A percentile compares a stretch with the other conserved stretches of the same genome.
Evolutionary conservation across 1,140 invertebrate genomes (phyloP).

Genomic region (Aphelenchoides besseyi): DNA sequence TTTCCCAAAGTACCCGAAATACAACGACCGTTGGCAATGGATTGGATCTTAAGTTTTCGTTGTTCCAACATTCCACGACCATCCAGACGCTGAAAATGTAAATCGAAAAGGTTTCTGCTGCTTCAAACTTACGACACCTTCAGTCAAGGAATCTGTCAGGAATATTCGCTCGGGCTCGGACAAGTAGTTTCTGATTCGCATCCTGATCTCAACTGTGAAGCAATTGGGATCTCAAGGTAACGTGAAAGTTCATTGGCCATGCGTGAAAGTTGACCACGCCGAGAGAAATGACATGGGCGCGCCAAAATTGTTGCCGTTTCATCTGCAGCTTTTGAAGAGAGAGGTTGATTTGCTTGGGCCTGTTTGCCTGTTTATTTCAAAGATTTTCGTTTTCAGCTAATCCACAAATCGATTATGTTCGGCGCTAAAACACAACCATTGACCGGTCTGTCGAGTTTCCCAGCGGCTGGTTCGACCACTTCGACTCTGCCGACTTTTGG

Average conservation of each 20-base stretch:
- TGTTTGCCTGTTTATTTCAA: too few species aligned
- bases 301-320: too few species aligned
- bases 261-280: too few species aligned
- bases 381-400: too few species aligned
- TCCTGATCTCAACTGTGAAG: too few species aligned
- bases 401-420: conserved; percentile 2
- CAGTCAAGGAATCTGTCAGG: background rate
- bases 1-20: conserved; percentile 14
- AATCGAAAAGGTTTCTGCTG: too few species aligned
- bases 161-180: conserved; percentile 13
- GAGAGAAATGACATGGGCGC: too few species aligned
- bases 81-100: conserved; percentile 11
- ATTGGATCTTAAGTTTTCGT: conserved; percentile 3
- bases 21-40: conserved; percentile 9
- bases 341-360: too few species aligned
- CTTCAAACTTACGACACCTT: conserved; percentile 16
- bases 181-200: background rate
- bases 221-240: too few species aligned
- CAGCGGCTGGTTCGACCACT: background rate
- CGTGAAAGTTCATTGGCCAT: too few species aligned
- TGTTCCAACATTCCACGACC: conserved; percentile 2
- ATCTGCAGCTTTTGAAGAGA: too few species aligned
- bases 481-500: conserved; percentile 2
- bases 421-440: background rate
- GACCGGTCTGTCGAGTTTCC: background rate